Percentiles rank a stretch among this genome's conserved stretches.
Evolutionary conservation across 2,797 vertebrate genomes (phyloP).

Genomic region (Melanotaenia maccullochi): DNA sequence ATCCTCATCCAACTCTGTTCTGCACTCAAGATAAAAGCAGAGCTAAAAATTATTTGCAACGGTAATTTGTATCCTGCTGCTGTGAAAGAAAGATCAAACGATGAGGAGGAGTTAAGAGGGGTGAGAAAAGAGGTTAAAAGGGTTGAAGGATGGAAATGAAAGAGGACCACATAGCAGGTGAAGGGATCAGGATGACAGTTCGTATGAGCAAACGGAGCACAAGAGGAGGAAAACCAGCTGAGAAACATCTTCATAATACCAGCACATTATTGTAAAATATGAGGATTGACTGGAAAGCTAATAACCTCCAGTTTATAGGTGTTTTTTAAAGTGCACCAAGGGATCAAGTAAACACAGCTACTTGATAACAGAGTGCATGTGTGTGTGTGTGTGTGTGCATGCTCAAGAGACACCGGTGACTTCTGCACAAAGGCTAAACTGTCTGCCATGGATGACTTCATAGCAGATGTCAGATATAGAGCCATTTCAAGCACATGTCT

Average conservation of each 20-base stretch:
- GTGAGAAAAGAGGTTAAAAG: slow-evolving; percentile 44
- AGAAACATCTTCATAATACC: slow-evolving; percentile 40
- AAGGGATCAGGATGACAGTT: slow-evolving; percentile 35
- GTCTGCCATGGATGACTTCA: slow-evolving; percentile 65
- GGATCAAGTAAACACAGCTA: slow-evolving; percentile 47
- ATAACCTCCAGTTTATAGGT: slow-evolving; percentile 43
- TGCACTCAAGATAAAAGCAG: slow-evolving; percentile 32
- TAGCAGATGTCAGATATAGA: slow-evolving; percentile 71
- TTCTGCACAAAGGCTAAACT: slow-evolving; percentile 46
- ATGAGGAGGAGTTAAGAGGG: slow-evolving; percentile 31
- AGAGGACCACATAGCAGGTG: slow-evolving; percentile 19
- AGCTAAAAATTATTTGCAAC: slow-evolving; percentile 50
- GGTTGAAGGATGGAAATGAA: slow-evolving; percentile 38
- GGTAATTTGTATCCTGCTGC: slow-evolving; percentile 46
- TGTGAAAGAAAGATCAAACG: slow-evolving; percentile 40
- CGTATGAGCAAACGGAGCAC: slow-evolving; percentile 27
- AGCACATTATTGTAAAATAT: slow-evolving; percentile 39
- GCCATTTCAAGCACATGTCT: slow-evolving; percentile 27
- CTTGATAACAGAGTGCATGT: slow-evolving; percentile 28
- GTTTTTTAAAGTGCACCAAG: slow-evolving; percentile 47
- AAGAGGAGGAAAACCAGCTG: slow-evolving; percentile 51
- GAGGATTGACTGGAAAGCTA: slow-evolving; percentile 34
- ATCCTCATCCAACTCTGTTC: slow-evolving; percentile 12
- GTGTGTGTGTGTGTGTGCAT: not conserved
- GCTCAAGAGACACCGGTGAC: not conserved